A percentile compares a stretch with the other conserved stretches of the same genome.
These are phyloP conservation scores for Coregonus ussuriensis DNA, from an alignment of 2,797 vertebrate species.

Conservation along the genomic window DNA sequence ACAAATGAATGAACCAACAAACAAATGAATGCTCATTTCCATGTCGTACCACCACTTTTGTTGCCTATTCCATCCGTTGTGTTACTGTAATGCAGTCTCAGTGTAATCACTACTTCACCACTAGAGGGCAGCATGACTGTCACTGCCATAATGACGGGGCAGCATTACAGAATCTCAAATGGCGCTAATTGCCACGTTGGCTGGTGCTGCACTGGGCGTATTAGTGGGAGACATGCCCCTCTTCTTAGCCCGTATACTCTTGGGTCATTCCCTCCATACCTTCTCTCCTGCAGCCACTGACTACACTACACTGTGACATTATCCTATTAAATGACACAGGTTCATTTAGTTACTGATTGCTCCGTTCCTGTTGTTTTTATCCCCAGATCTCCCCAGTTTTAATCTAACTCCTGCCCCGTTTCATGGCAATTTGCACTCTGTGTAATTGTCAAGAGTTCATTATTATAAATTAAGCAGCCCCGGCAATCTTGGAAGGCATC, in stretches of 20 bases:
- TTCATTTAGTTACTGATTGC: constrained; percentile 58
- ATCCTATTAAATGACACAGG: constrained; percentile 40
- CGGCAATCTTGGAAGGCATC: constrained; percentile 54
- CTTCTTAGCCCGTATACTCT: constrained; percentile 37
- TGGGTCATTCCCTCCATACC: constrained; percentile 43
- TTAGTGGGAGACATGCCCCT: constrained; percentile 45
- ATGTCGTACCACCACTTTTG: too few relatives aligned
- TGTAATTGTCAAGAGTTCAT: constrained; percentile 66
- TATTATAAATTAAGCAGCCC: constrained; percentile 66
- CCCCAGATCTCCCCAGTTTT: constrained; percentile 51
- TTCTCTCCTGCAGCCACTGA: constrained; percentile 35
- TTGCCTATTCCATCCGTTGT: too few relatives aligned
- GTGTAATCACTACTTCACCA: constrained; percentile 44
- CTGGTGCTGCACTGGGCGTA: constrained; percentile 25
- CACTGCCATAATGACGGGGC: constrained; percentile 4
- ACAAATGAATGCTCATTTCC: neutral
- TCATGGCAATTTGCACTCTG: constrained; percentile 57
- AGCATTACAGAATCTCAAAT: neutral
- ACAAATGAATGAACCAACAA: neutral
- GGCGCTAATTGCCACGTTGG: constrained; percentile 40
- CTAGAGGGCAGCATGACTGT: constrained; percentile 63
- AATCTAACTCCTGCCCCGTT: constrained; percentile 62
- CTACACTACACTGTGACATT: constrained; percentile 28
- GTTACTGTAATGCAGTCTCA: neutral
- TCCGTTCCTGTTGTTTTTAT: constrained; percentile 51